phyloP scores from a whole-genome alignment of 2,113 vertebrate species.

The Pongo abelii region DNA sequence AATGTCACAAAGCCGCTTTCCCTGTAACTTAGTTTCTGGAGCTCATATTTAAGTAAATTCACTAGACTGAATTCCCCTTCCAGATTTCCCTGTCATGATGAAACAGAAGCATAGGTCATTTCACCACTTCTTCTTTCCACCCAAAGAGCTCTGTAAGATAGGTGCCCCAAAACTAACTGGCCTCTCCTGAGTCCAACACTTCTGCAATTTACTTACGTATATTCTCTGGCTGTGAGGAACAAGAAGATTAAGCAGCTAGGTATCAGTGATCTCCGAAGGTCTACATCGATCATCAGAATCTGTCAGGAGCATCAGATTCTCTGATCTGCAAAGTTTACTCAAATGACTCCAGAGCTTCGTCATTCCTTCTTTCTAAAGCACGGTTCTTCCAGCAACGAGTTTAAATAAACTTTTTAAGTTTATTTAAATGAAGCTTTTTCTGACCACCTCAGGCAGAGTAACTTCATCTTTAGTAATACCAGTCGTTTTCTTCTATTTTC shows the following conservation, averaged over 20 bases:
- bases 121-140: constrained; percentile 66
- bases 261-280: neutral
- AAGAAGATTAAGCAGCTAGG: neutral
- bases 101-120: constrained; percentile 31
- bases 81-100: constrained; percentile 50
- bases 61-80: constrained; percentile 60
- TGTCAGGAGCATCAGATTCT: neutral
- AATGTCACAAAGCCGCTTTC: constrained; percentile 30
- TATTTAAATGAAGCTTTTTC: neutral
- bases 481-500: neutral
- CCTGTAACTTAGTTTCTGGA: constrained; percentile 38
- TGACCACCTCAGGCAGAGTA: neutral
- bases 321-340: neutral
- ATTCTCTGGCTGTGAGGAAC: neutral
- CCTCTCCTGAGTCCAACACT: constrained; percentile 37
- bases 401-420: neutral
- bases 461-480: neutral
- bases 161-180: constrained; percentile 32
- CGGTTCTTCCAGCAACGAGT: neutral
- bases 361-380: neutral
- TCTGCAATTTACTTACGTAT: neutral
- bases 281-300: neutral
- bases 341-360: neutral
- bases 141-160: neutral
- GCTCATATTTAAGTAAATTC: neutral